phyloP scores from a whole-genome alignment of 2,888 invertebrate genomes.

The Ariolimax columbianus region DNA sequence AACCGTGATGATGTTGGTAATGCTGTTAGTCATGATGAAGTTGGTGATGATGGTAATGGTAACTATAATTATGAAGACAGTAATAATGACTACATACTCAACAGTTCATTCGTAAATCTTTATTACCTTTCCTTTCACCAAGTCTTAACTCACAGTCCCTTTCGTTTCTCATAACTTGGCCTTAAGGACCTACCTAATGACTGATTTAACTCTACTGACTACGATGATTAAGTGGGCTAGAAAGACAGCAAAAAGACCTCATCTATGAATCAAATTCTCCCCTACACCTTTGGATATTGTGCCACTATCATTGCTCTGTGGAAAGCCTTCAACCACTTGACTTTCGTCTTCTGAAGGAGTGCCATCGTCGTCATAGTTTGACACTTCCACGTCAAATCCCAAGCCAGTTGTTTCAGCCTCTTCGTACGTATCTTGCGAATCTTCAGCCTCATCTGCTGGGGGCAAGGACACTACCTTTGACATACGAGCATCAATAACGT shows the following conservation, averaged over 20 bases:
- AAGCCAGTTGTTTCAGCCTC: not conserved
- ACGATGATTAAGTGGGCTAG: not conserved
- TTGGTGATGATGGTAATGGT: too few species aligned
- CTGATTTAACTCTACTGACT: not conserved
- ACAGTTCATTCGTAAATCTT: too few species aligned
- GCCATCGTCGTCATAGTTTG: not conserved
- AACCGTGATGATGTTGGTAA: too few species aligned
- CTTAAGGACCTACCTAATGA: not conserved
- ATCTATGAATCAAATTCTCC: not conserved
- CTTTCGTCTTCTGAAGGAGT: constrained; percentile 17
- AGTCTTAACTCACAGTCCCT: too few species aligned
- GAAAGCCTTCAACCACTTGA: not conserved
- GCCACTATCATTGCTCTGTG: too few species aligned
- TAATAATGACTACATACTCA: too few species aligned
- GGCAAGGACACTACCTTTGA: constrained; percentile 54
- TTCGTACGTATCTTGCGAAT: not conserved
- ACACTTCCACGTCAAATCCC: not conserved
- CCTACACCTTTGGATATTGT: not conserved
- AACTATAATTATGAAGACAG: too few species aligned
- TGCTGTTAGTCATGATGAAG: too few species aligned
- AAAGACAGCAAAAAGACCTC: not conserved
- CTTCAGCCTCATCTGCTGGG: constrained; percentile 42
- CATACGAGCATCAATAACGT: constrained; percentile 66
- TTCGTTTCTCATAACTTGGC: not conserved
- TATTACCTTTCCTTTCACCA: too few species aligned